phyloP scores from a whole-genome alignment of 2,113 vertebrate species.

The Passerina amoena region DNA sequence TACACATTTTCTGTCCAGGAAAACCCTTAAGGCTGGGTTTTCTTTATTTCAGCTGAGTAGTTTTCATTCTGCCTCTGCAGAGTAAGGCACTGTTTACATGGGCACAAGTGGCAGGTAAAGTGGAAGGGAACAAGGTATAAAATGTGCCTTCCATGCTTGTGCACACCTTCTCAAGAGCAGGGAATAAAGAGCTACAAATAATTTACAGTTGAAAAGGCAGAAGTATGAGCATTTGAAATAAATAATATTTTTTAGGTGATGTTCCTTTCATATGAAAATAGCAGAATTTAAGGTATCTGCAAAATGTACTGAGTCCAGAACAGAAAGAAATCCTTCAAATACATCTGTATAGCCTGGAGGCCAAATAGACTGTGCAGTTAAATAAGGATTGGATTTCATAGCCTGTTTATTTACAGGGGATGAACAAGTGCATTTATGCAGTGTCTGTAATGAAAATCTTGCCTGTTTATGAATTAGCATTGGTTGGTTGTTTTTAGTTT shows the following conservation, averaged over 20 bases:
- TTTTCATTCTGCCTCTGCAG: neutral
- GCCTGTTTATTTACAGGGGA: neutral
- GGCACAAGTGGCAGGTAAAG: neutral
- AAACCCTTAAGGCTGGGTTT: neutral
- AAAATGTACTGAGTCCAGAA: neutral
- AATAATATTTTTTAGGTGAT: neutral
- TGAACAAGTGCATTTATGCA: neutral
- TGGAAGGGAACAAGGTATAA: neutral
- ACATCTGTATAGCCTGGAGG: neutral
- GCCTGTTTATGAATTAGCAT: neutral
- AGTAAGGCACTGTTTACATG: neutral
- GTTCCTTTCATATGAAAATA: neutral
- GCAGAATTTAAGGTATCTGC: neutral
- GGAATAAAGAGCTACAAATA: neutral
- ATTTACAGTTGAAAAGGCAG: neutral
- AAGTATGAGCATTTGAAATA: neutral
- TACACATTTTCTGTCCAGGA: neutral
- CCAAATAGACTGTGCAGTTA: neutral
- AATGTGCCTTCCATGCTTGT: neutral
- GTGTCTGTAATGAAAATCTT: neutral
- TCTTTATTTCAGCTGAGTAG: neutral
- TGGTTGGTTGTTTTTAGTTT: no score
- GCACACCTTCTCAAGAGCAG: neutral
- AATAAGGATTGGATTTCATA: neutral
- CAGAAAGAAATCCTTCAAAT: neutral